Percentiles rank a stretch among this genome's conserved stretches.
Evolutionary conservation across 2,113 vertebrate genomes (phyloP).

Genomic region (Otolemur garnettii): DNA sequence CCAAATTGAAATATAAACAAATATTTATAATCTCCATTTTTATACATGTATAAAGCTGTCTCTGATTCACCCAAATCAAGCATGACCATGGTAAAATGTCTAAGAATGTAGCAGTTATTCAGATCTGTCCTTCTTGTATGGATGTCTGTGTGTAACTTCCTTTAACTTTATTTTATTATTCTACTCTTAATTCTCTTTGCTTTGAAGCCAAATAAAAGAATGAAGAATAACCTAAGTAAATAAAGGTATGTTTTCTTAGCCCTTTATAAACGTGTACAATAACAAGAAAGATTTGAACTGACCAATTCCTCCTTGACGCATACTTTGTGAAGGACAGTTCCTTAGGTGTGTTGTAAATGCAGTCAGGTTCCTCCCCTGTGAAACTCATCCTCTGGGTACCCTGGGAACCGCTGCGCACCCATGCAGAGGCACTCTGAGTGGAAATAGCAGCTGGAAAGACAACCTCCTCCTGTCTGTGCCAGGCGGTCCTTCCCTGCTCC

Average conservation of each 20-base stretch:
- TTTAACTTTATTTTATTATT: conserved; percentile 20
- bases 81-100: neutral
- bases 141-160: neutral
- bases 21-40: neutral
- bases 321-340: neutral
- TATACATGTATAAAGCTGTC: neutral
- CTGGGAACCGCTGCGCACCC: neutral
- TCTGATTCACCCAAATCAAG: neutral
- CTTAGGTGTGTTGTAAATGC: neutral
- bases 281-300: neutral
- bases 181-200: neutral
- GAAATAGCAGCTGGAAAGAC: neutral
- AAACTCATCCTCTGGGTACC: neutral
- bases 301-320: neutral
- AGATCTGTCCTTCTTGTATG: neutral
- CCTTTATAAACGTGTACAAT: neutral
- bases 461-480: neutral
- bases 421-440: neutral
- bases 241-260: neutral
- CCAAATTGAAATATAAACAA: conserved; percentile 23
- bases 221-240: neutral
- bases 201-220: neutral
- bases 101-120: neutral
- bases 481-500: neutral
- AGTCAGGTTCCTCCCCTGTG: neutral